Base-by-base conservation (phyloP, 2,113 vertebrate genomes). In the Muntiacus reevesi region DNA sequence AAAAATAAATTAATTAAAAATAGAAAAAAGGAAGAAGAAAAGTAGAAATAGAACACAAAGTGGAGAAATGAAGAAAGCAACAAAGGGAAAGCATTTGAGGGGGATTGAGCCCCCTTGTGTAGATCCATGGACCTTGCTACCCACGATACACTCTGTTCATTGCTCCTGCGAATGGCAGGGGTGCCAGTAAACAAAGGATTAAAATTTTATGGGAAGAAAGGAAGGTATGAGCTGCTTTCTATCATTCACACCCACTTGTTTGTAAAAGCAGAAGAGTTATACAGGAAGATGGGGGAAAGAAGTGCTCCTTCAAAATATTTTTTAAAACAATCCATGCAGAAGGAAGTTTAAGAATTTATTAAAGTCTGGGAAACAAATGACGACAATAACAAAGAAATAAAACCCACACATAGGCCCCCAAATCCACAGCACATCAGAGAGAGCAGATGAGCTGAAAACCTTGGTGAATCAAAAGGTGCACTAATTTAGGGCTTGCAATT, bases 331-430 rank as follows among this genome's bases (percentile, higher is more conserved):
- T 47, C 45, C 82, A 91, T 8, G 33, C 33, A 81, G 62, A 95
- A 96, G 86, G 30, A 94, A 96, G 89, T 62, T 43, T 87, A 47
- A 90, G 57, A 93, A 83, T 59, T n/a, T 64, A 79, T 91, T 95
- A 82, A 50, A 84, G 64, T 59, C 67, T 91, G 79, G 71, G 50
- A 93, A 95, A 89, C 45, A 89, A 88, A 57, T 28, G 28, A 30
- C 30, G 50, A 92, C 6, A 71, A 54, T 54, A 60, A 89, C 62
- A 52, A 78, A 89, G 83, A 86, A 92, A 40, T n/a, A 93, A 87
- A 97, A 93, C 5, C 28, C 33, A 83, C 15, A 82, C 2, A 12
- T 10, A 95, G 89, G 84, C 45, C 43, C 55, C 54, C 4, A 95
- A 93, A 71, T 79, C 13, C 7, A 16, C 4, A 67, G 86, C 40